phyloP scores from a whole-genome alignment of 2,797 vertebrate genomes.

The Lophotriccus pileatus region DNA sequence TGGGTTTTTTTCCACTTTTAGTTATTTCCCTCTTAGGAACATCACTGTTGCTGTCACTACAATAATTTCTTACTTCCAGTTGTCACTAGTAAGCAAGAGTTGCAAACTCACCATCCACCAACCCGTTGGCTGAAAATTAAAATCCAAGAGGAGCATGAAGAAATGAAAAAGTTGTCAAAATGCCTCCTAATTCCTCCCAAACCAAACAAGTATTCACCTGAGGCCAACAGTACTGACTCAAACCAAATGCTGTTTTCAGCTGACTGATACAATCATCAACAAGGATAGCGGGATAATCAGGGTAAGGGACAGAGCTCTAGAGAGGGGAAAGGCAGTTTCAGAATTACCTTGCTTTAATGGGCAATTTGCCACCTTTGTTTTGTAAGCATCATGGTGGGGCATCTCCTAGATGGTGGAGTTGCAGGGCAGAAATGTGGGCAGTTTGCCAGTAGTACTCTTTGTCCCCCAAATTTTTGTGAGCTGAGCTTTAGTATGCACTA shows the following conservation, averaged over 20 bases:
- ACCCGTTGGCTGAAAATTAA: conserved; percentile 67
- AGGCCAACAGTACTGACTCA: conserved; percentile 42
- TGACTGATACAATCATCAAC: not conserved
- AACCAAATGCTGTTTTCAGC: conserved; percentile 31
- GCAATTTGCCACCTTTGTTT: not conserved
- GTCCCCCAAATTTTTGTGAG: not conserved
- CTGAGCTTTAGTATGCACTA: not conserved
- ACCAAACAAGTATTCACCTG: conserved; percentile 60
- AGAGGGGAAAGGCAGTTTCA: not conserved
- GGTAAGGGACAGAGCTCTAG: not conserved
- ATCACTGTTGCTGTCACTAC: conserved; percentile 9
- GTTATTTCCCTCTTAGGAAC: conserved; percentile 14
- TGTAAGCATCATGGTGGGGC: not conserved
- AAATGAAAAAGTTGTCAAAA: conserved; percentile 70
- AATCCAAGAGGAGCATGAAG: conserved; percentile 67
- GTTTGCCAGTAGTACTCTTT: not conserved
- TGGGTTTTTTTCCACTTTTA: not conserved
- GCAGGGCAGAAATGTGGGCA: not conserved
- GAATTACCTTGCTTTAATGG: not conserved
- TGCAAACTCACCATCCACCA: conserved; percentile 67
- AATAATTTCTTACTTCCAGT: conserved; percentile 53
- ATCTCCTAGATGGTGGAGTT: not conserved
- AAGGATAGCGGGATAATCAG: not conserved
- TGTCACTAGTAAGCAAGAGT: conserved; percentile 65
- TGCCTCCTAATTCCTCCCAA: conserved; percentile 61